These are phyloP conservation scores for Belonocnema kinseyi DNA, from an alignment of 1,140 invertebrate genomes.

Conservation along the genomic window DNA sequence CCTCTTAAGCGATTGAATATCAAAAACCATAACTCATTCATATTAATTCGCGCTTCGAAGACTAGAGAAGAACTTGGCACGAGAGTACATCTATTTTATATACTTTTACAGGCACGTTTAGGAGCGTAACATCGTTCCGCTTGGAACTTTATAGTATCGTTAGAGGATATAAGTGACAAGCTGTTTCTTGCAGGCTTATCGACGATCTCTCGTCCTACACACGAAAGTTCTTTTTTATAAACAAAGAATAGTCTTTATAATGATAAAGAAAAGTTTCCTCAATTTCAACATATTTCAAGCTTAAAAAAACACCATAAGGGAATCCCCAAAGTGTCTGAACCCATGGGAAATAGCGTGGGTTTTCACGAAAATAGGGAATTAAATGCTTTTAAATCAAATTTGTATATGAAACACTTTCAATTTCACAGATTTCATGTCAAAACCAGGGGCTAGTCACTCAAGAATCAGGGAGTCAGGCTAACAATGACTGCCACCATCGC, in stretches of 20 bases:
- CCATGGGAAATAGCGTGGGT: too few species aligned
- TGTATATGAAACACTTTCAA: too few species aligned
- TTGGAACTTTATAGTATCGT: conserved; percentile 8
- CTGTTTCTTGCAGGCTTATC: neutral
- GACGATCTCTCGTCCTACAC: neutral
- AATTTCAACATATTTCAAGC: neutral
- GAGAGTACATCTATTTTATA: conserved; percentile 17
- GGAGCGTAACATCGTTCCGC: neutral
- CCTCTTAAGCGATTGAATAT: conserved; percentile 10
- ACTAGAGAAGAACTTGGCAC: neutral
- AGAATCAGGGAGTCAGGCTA: too few species aligned
- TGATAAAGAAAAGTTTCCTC: neutral
- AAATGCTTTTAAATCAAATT: too few species aligned
- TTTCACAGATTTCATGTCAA: too few species aligned
- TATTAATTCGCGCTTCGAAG: conserved; percentile 5
- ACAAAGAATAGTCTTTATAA: neutral
- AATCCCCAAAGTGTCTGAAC: too few species aligned
- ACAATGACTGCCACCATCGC: too few species aligned
- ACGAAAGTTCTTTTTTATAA: neutral
- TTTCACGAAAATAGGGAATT: too few species aligned
- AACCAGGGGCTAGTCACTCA: too few species aligned
- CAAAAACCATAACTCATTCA: conserved; percentile 2
- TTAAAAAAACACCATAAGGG: too few species aligned
- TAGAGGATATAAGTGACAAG: conserved; percentile 18
- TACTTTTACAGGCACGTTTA: conserved; percentile 15